Evolutionary conservation across 2,888 invertebrate genomes (phyloP), one percentile per base, ranked within the genome.

Genomic region (Lasioglossum lativentre): DNA sequence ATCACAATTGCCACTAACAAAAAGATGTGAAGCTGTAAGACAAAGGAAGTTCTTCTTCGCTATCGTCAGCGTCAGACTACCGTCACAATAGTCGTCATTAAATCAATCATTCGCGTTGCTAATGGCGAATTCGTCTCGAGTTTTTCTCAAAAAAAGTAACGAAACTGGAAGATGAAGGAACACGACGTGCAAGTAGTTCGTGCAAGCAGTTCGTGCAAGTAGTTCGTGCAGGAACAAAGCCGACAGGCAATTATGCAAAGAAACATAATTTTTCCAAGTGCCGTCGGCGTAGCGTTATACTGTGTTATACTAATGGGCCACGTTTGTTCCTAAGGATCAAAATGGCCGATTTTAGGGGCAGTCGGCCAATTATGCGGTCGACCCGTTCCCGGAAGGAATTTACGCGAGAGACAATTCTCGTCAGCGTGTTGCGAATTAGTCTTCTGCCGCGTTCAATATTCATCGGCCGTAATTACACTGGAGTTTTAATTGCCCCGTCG

Each of bases 361-460:
- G 27, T 27, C 66, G 68, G 63, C 75, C 73, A 59, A 86, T 83
- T 75, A 23, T 14, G 10, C 66, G 66, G 66, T 83, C 73, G 63
- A 14, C 19, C 52, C 14, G 66, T 86, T 82, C 84, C 59, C 30
- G 40, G 86, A 87, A 84, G 6, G 66, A 82, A 79, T 82, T 79
- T 68, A 78, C 63, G 34, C 40, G 68, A 23, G 66, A 66, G 68
- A 68, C 38, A 38, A 40, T 30, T 66, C 34, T 19, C 68, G n/a
- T 12, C 68, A 68, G 19, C 68, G 38, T 27, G 59, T 38, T 38
- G 23, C 38, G 68, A 68, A 40, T 68, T 68, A 40, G 68, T 16
- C 12, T 10, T 68, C 12, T 12, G 19, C 63, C 66, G 16, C 34
- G 78, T 79, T 70, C 63, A 52, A 84, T 82, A 85, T 70, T 87